Evolutionary conservation across 1,140 invertebrate genomes (phyloP).

Genomic region (Elysia chlorotica): DNA sequence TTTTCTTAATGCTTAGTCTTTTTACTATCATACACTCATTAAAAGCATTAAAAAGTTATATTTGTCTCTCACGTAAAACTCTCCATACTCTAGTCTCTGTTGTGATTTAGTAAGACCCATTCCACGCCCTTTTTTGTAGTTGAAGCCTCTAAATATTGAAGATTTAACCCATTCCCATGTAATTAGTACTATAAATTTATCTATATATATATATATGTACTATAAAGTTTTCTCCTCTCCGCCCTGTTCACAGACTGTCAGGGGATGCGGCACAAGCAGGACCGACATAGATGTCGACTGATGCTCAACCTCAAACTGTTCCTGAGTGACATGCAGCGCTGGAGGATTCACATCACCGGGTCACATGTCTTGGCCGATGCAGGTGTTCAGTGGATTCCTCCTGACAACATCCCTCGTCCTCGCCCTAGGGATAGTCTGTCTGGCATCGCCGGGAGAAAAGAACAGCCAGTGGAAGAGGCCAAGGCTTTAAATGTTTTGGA

Average conservation of each 20-base stretch:
- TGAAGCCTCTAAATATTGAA: too few relatives aligned
- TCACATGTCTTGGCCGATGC: constrained; percentile 35
- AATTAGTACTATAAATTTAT: background rate
- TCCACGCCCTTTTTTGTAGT: background rate
- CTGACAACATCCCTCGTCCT: too few relatives aligned
- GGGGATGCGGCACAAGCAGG: constrained; percentile 49
- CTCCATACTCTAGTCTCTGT: background rate
- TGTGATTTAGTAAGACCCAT: background rate
- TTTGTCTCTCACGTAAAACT: too few relatives aligned
- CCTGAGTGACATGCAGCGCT: constrained; percentile 45
- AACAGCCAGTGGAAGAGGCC: too few relatives aligned
- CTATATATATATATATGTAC: background rate
- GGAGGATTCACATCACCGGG: constrained; percentile 48
- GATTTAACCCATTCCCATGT: background rate
- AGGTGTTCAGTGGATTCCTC: constrained; percentile 29
- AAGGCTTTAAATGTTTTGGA: too few relatives aligned
- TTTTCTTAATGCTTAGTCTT: too few relatives aligned
- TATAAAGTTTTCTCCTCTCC: too few relatives aligned
- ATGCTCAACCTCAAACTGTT: constrained; percentile 50
- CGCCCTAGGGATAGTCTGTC: too few relatives aligned
- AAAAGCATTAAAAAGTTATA: too few relatives aligned
- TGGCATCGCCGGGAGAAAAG: too few relatives aligned
- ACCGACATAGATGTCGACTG: constrained; percentile 50
- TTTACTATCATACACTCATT: too few relatives aligned
- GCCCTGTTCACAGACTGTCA: constrained; percentile 35